Evolutionary conservation across 1,140 invertebrate genomes (phyloP).

Genomic region (Idris sp.): DNA sequence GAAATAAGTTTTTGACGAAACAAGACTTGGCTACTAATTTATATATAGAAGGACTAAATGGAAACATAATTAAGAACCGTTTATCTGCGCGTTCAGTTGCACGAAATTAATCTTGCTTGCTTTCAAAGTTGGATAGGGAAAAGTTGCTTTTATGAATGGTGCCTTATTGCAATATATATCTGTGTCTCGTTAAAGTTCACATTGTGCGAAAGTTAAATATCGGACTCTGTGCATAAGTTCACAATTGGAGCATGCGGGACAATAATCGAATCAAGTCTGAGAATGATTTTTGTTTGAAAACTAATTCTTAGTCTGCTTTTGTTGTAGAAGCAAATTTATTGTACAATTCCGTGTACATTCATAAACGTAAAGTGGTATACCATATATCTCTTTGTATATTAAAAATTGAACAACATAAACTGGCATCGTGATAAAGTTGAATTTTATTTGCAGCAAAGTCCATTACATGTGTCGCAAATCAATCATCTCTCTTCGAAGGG

Average conservation of each 20-base stretch:
- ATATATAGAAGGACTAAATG: slow-evolving; percentile 24
- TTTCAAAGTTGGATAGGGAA: slow-evolving; percentile 1
- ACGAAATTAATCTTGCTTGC: slow-evolving; percentile 1
- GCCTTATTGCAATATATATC: slow-evolving; percentile 36
- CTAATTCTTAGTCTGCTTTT: no score
- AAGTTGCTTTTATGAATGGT: slow-evolving; percentile 21
- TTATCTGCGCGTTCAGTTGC: slow-evolving; percentile 10
- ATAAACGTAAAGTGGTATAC: no score
- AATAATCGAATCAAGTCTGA: slow-evolving; percentile 45
- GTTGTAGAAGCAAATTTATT: no score
- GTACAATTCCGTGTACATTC: no score
- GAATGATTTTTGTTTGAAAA: slow-evolving; percentile 31
- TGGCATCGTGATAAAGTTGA: slow-evolving; percentile 21
- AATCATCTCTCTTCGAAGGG: slow-evolving; percentile 39
- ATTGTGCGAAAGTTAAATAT: slow-evolving; percentile 37
- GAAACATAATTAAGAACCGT: slow-evolving; percentile 12
- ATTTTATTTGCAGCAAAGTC: no score
- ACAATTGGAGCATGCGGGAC: slow-evolving; percentile 23
- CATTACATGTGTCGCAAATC: slow-evolving; percentile 42
- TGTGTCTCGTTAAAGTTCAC: slow-evolving; percentile 37
- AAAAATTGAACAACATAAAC: no score
- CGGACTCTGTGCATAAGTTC: slow-evolving; percentile 19
- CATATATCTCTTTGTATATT: no score
- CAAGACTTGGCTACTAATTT: slow-evolving; percentile 5
- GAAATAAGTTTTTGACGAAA: not conserved